Base-by-base conservation (phyloP, 1,140 invertebrate species). In the Dreissena polymorpha region DNA sequence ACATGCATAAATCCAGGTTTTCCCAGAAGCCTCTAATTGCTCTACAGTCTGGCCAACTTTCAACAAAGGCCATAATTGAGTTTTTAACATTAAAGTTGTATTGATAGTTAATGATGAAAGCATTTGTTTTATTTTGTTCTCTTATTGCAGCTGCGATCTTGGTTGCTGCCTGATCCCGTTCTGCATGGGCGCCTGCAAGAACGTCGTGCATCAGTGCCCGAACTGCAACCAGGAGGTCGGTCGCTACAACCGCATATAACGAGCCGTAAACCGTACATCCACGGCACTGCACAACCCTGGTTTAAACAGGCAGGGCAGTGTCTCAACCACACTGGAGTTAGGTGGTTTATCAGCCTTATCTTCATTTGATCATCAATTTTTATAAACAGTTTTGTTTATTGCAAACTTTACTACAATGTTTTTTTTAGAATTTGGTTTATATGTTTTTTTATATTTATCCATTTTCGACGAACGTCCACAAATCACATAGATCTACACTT, bases 161-260 rank as follows among this genome's bases (percentile, higher is more conserved):
- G 90, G 90, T 10, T 91, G 91, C 72, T 90, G 89, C 71, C 81
- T 90, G 69, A 90, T 91, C 74, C 91, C 91, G 49, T 91, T 91
- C 85, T 91, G 91, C 70, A 85, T 91, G 65, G 81, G 85, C 49
- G 85, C 71, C n/a, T 83, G 86, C 70, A 87, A 91, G 77, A 89
- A 91, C 74, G 88, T 86, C 6, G 75, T 83, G 18, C 91, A 91
- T 67, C 76, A 72, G 27, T 91, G 91, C 81, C 89, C 89, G 14
- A 90, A 89, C 77, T 91, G 91, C 75, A 76, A 87, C 60, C 76
- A 86, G 49, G 70, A 83, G 63, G 2, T 23, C 5, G 80, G 80
- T 27, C 80, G 80, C 70, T 83, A 83, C 80, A 83, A 83, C 25
- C 80, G 80, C 80, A 83, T 83, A 70, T 83, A 75, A 64, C 50